Base-by-base conservation (phyloP, 2,113 vertebrate species). In the Pomatostomus ruficeps region DNA sequence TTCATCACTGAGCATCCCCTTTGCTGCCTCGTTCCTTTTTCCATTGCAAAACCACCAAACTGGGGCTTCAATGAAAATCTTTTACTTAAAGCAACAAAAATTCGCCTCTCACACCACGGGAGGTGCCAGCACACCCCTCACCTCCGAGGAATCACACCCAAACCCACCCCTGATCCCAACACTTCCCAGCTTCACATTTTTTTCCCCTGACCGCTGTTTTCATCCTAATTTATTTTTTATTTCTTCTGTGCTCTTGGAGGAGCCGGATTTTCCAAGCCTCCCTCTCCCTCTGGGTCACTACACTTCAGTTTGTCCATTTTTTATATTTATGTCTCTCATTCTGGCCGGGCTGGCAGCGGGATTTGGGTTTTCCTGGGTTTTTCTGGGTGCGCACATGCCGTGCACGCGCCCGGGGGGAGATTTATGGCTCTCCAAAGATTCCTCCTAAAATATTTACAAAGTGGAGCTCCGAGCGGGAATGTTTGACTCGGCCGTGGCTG, bases 391-490 rank as follows among this genome's bases (percentile, higher is more conserved):
- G 5, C 54, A 0, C 25, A 19, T 7, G 14, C 36, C 51, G 4
- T 6, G 35, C 67, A 16, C 21, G 26, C 1, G 14, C 45, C 3
- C 52, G 1, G 14, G 7, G 4, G 0, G 10, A 96, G 96, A 97
- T 97, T 97, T 92, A 97, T 95, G 95, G 67, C 86, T 23, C 95
- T 95, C 95, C 49, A 17, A 95, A 96, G 97, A 97, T 95, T 95
- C 86, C 93, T 96, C 95, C 68, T 90, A 92, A 96, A 97, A 95
- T 96, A 97, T 96, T 97, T 97, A 97, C 91, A 96, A 18, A 96
- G 96, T 2, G 59, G 48, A 93, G 95, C 88, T 91, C 6, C 25
- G 7, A 77, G 78, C 2, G 45, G 11, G 71, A 82, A 80, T 40
- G 85, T 71, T 74, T 65, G 79, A 71, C 65, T 91, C 45, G 18